Base-by-base conservation (phyloP, 2,888 invertebrate genomes). In the Catocala sponsa region DNA sequence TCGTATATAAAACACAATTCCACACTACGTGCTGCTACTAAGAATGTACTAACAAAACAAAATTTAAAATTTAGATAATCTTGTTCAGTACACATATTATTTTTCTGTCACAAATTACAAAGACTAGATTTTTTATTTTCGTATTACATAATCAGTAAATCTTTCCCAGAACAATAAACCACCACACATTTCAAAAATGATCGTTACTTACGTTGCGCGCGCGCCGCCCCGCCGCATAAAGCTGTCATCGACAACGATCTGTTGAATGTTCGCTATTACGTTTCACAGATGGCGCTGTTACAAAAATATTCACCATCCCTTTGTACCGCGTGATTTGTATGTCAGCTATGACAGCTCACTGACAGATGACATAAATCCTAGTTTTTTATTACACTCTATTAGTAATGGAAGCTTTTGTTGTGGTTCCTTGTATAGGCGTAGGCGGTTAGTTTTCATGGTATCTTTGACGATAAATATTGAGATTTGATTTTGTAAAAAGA, bases 191-290 rank as follows among this genome's bases (percentile, higher is more conserved):
- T 58, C 9, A 54, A 71, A 73, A 71, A 61, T 66, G 68, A 56
- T 66, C 68, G 38, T 75, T 65, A 70, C 58, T 55, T 48, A 47
- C 48, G 38, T 59, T 74, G 70, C 72, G 78, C 70, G 67, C 63
- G 62, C 76, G 67, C 78, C 25, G 25, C 73, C 68, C 65, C 52
- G 78, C 46, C 58, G 32, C 70, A 84, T 89, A 84, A 90, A 89
- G 70, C 88, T 88, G 89, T 90, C 89, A 87, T 65, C 88, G 73
- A 70, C 60, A 60, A 76, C 79, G 82, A 85, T 86, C 84, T 87
- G 87, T 83, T 76, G 15, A 63, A 58, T 58, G 80, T 79, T 74
- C 63, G 56, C 72, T 72, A 69, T 73, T 71, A 76, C 74, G 72
- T 63, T 70, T 59, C 68, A 78, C 78, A 79, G 78, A 79, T 79